These are phyloP conservation scores for Sylvia atricapilla DNA, from an alignment of 2,113 vertebrate genomes.

Conservation along the genomic window DNA sequence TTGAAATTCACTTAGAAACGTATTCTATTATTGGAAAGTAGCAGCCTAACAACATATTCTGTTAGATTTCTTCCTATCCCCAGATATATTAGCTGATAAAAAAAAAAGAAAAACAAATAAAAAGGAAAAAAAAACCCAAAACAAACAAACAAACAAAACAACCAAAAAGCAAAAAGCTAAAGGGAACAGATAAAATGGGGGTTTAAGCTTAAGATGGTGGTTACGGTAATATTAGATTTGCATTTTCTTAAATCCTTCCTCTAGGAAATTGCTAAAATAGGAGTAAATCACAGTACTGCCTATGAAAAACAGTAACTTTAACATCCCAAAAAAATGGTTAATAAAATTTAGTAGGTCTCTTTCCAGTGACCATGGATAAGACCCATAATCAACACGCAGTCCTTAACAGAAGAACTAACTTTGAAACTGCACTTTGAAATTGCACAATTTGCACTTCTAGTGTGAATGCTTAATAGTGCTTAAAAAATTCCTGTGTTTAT, in stretches of 20 bases:
- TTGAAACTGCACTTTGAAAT: not conserved
- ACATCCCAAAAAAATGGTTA: not conserved
- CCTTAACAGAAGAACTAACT: not conserved
- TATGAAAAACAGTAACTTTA: not conserved
- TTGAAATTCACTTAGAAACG: not conserved
- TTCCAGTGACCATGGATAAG: not conserved
- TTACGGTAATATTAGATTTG: not conserved
- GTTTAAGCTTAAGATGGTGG: not conserved
- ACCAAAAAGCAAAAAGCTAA: not conserved
- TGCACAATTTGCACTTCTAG: not conserved
- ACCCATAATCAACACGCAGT: not conserved
- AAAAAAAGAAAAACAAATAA: not conserved
- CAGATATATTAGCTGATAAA: not conserved
- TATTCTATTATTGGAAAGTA: not conserved
- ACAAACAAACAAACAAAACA: too few species aligned
- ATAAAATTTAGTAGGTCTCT: not conserved
- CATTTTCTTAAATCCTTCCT: not conserved
- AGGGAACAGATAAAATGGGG: not conserved
- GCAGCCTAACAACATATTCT: not conserved
- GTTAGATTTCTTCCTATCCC: not conserved
- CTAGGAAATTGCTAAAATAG: not conserved
- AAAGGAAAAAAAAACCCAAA: too few species aligned
- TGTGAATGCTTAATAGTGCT: not conserved
- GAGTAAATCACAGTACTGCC: not conserved
- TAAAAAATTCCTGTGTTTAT: not conserved